Percentiles rank a stretch among this genome's conserved stretches.
These are phyloP conservation scores for Anolis sagrei DNA, from an alignment of 2,113 vertebrate genomes.

Conservation along the genomic window DNA sequence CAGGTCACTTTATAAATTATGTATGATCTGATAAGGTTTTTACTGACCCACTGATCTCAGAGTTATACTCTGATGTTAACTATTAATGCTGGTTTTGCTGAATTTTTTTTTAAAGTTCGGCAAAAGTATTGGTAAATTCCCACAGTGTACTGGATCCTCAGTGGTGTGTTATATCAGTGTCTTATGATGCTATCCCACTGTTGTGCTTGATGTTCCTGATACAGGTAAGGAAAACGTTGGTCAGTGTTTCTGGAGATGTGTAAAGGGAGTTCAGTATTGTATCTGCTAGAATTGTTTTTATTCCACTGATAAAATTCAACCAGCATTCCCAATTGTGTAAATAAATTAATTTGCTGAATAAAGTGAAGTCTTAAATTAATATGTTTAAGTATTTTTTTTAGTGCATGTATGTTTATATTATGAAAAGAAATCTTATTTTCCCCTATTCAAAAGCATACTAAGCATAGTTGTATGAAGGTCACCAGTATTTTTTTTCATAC, in stretches of 20 bases:
- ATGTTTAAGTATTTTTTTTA: conserved; percentile 84
- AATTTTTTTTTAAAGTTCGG: conserved; percentile 77
- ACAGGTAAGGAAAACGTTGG: conserved; percentile 85
- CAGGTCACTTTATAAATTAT: conserved; percentile 65
- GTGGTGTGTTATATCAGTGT: conserved; percentile 80
- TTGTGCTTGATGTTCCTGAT: conserved; percentile 82
- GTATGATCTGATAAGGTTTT: conserved; percentile 82
- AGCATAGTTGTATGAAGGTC: conserved; percentile 50
- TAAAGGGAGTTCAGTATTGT: conserved; percentile 78
- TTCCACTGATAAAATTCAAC: conserved; percentile 80
- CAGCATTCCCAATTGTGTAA: conserved; percentile 84
- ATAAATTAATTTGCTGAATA: conserved; percentile 87
- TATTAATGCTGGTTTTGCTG: conserved; percentile 78
- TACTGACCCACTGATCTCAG: conserved; percentile 72
- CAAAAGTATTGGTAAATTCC: conserved; percentile 73
- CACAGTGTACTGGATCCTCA: conserved; percentile 77
- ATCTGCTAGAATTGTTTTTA: conserved; percentile 81
- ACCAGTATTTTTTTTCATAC: conserved; percentile 59
- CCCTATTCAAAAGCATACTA: conserved; percentile 61
- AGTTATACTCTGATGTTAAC: conserved; percentile 76
- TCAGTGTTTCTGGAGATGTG: conserved; percentile 67
- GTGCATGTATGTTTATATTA: conserved; percentile 72
- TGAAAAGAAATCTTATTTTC: conserved; percentile 69
- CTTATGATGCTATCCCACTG: conserved; percentile 76
- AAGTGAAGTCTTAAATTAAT: conserved; percentile 87